Conservation (phyloP, 2,113 vertebrate genomes). For the Pachycephala philippinensis region DNA sequence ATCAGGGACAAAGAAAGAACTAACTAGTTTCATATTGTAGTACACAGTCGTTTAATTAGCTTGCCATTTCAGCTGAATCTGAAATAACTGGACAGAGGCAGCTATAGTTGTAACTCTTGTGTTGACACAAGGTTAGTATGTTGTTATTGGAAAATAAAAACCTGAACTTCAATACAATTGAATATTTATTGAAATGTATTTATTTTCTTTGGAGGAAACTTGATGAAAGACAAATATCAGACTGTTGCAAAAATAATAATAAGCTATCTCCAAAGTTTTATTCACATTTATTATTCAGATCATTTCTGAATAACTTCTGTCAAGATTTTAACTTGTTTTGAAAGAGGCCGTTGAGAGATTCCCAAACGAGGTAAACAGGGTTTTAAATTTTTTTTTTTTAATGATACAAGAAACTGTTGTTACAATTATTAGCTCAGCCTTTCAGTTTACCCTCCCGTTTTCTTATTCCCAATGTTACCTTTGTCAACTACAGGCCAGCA, state of each 20-base stretch:
- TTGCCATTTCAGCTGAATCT: neutral
- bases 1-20: neutral
- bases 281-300: neutral
- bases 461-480: neutral
- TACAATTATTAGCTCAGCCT: neutral
- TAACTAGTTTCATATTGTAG: neutral
- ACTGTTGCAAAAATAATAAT: neutral
- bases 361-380: neutral
- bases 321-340: neutral
- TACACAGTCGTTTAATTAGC: neutral
- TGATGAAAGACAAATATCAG: neutral
- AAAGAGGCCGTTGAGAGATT: neutral
- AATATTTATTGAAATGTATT: neutral
- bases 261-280: neutral
- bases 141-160: neutral
- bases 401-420: fast-evolving
- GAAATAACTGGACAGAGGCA: neutral
- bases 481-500: neutral
- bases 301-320: neutral
- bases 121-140: neutral
- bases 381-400: neutral
- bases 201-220: neutral
- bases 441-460: neutral
- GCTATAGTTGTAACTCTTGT: neutral
- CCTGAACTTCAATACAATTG: neutral